These are phyloP conservation scores for Siderastrea radians DNA, from an alignment of 92 coral and sea anemone genomes.

Conservation along the genomic window DNA sequence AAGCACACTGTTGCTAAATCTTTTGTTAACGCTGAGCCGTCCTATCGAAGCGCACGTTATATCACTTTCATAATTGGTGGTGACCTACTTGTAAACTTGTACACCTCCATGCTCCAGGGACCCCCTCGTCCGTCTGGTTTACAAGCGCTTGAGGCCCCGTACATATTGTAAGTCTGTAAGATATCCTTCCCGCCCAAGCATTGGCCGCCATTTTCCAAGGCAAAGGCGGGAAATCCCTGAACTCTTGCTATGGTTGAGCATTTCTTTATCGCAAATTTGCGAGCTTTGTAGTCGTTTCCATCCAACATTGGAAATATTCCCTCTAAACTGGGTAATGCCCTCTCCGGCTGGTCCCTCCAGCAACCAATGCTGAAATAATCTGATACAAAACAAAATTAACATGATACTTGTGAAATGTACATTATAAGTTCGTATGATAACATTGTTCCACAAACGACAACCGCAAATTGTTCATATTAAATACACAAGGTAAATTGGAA, in stretches of 20 bases:
- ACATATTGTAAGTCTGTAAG: conserved; percentile 87
- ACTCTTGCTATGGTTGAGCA: conserved; percentile 89
- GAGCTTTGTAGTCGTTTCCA: conserved; percentile 83
- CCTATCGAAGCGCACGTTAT: no score
- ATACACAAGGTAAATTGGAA: no score
- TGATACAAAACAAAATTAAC: background rate
- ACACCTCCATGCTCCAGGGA: conserved; percentile 98
- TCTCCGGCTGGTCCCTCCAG: conserved; percentile 97
- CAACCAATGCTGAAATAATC: conserved; percentile 97
- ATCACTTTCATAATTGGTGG: background rate
- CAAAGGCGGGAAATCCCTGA: conserved; percentile 94
- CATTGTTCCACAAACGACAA: no score
- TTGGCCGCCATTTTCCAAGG: conserved; percentile 96
- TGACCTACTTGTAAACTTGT: conserved; percentile 81
- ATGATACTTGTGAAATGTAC: no score
- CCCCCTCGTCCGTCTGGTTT: conserved; percentile 91
- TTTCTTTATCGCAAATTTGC: conserved; percentile 85
- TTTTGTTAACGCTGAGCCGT: no score
- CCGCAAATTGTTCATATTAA: no score
- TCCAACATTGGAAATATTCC: conserved; percentile 92
- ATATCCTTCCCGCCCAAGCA: conserved; percentile 91
- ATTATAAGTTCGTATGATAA: no score
- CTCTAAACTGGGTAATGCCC: conserved; percentile 89
- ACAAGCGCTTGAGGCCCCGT: conserved; percentile 93
- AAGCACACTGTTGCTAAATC: no score